A percentile compares a stretch with the other conserved stretches of the same genome.
phyloP scores from a whole-genome alignment of 1,140 invertebrate genomes.

The Bombus terrestris region DNA sequence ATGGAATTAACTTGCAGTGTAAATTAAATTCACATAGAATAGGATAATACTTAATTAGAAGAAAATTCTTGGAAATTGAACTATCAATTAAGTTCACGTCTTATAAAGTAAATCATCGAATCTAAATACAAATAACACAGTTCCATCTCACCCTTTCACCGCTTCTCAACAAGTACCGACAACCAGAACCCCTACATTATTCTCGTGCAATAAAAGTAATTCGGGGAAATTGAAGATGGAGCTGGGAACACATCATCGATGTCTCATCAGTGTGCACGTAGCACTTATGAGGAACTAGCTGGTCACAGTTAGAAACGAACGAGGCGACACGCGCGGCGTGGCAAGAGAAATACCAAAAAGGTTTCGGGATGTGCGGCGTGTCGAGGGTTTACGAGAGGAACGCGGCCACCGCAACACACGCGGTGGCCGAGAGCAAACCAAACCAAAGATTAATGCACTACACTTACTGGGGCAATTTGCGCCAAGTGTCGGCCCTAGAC shows the following conservation, averaged over 20 bases:
- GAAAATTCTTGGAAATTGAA: too few species aligned
- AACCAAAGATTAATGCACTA: constrained; percentile 83
- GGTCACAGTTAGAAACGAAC: background rate
- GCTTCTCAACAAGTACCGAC: background rate
- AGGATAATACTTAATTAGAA: too few species aligned
- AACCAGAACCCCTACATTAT: background rate
- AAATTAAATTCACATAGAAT: too few species aligned
- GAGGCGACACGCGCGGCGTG: background rate
- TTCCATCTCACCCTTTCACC: too few species aligned
- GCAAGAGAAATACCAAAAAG: constrained; percentile 60
- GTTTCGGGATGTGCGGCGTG: constrained; percentile 64
- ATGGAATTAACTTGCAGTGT: too few species aligned
- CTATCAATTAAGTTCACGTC: too few species aligned
- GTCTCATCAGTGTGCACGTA: constrained; percentile 9
- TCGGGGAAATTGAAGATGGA: background rate
- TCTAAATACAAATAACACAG: too few species aligned
- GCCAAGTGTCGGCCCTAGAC: constrained; percentile 76
- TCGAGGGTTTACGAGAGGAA: constrained; percentile 72
- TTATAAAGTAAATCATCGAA: too few species aligned
- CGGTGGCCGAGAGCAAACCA: constrained; percentile 73
- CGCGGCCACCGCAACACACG: constrained; percentile 75
- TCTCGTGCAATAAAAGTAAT: background rate
- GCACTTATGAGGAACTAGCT: background rate
- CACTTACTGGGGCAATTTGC: constrained; percentile 82
- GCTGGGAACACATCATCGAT: background rate